These are phyloP conservation scores for Lithophane semibrunnea DNA, from an alignment of 2,888 invertebrate species.

Conservation along the genomic window DNA sequence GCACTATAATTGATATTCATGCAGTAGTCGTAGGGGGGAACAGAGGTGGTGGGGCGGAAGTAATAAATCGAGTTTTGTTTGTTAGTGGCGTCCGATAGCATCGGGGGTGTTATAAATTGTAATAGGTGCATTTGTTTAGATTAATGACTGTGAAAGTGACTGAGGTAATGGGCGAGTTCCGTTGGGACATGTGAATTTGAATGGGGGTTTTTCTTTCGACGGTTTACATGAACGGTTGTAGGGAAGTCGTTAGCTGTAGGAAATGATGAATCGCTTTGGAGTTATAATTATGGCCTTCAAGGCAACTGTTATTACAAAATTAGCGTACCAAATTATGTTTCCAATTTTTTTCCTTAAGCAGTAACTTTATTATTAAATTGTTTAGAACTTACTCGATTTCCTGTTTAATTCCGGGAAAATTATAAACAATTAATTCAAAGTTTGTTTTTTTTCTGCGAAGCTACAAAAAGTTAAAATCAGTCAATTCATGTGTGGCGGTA, in stretches of 20 bases:
- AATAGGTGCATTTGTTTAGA: constrained; percentile 50
- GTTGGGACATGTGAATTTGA: constrained; percentile 37
- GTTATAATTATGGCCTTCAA: not conserved
- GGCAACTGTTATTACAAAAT: not conserved
- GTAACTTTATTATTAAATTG: not conserved
- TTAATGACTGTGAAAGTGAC: constrained; percentile 50
- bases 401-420: not conserved
- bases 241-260: not conserved
- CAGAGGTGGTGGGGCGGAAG: constrained; percentile 54
- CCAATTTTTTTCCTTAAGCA: no score
- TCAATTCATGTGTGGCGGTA: no score
- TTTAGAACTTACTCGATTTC: not conserved
- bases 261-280: constrained; percentile 7
- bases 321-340: not conserved
- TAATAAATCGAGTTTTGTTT: constrained; percentile 67
- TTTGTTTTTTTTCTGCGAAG: not conserved
- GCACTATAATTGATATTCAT: constrained; percentile 70
- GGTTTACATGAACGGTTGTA: not conserved
- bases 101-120: constrained; percentile 55
- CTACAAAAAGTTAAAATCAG: not conserved
- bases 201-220: not conserved
- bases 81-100: constrained; percentile 58
- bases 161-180: constrained; percentile 26
- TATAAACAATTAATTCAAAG: constrained; percentile 10
- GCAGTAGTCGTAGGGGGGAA: constrained; percentile 31